Evolutionary conservation across 2,797 vertebrate species (phyloP).

Genomic region (Glossophaga mutica): DNA sequence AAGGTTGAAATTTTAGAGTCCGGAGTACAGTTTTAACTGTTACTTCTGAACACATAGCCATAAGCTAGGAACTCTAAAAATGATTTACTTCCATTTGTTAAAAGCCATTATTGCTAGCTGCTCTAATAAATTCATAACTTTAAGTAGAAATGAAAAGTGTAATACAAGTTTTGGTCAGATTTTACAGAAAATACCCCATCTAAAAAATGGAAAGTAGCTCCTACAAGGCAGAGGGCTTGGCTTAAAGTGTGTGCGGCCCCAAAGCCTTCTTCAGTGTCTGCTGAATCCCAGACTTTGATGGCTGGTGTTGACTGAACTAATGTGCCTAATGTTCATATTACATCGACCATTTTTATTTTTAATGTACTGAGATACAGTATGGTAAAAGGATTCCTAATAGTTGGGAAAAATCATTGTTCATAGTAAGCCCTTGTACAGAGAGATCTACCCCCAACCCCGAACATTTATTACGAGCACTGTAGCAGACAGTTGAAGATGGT

Average conservation of each 20-base stretch:
- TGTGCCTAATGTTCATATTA: not conserved
- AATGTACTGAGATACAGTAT: not conserved
- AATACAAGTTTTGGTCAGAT: not conserved
- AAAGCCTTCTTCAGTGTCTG: not conserved
- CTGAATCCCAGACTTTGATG: not conserved
- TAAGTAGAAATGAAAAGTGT: not conserved
- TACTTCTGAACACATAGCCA: not conserved
- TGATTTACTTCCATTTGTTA: not conserved
- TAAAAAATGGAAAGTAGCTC: not conserved
- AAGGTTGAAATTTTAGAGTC: not conserved
- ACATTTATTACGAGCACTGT: not conserved
- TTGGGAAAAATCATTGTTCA: not conserved
- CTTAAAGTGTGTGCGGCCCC: fast-evolving
- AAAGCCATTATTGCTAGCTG: not conserved
- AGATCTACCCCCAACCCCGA: not conserved
- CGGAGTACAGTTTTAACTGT: not conserved
- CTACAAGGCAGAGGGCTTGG: not conserved
- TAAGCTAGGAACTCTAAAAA: not conserved
- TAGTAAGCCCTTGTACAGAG: not conserved
- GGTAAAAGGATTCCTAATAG: not conserved
- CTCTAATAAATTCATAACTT: not conserved
- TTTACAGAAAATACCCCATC: not conserved
- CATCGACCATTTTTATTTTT: not conserved
- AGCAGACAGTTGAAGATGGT: not conserved
- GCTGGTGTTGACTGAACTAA: not conserved